Percentiles rank a stretch among this genome's conserved stretches.
Conservation (phyloP, 2,113 vertebrate genomes). For the Saccopteryx bilineata region DNA sequence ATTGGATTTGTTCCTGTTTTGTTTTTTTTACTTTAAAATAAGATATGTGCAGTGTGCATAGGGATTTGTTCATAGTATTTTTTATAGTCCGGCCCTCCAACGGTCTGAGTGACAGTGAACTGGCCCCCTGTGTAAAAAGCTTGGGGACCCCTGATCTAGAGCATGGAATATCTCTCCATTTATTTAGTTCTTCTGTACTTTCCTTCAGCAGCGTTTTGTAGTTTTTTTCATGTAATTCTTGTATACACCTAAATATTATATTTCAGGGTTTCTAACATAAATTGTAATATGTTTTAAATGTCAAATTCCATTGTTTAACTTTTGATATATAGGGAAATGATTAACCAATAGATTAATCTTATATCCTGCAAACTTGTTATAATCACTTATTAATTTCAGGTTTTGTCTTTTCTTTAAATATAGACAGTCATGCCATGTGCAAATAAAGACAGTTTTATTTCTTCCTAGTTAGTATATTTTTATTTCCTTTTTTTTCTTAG, state of each 20-base stretch:
- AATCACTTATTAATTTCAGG: not conserved
- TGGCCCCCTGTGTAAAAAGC: no score
- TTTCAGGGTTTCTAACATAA: not conserved
- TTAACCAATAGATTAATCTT: not conserved
- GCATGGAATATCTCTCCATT: not conserved
- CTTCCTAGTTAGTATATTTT: not conserved
- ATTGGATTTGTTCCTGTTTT: no score
- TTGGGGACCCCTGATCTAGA: no score
- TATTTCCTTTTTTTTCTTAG: not conserved
- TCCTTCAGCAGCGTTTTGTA: not conserved
- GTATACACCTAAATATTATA: not conserved
- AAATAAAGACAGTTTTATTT: not conserved
- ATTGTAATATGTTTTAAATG: not conserved
- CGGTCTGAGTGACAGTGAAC: no score
- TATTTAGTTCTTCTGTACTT: not conserved
- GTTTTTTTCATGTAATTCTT: not conserved
- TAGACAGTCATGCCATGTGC: not conserved
- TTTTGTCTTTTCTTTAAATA: not conserved
- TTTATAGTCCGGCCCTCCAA: no score
- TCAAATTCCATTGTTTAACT: not conserved
- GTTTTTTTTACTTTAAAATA: no score
- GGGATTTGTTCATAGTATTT: no score
- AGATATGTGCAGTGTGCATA: no score
- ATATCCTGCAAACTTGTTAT: not conserved
- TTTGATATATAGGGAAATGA: not conserved